These are phyloP conservation scores for Abrostola tripartita DNA, from an alignment of 2,888 invertebrate genomes.

Conservation along the genomic window DNA sequence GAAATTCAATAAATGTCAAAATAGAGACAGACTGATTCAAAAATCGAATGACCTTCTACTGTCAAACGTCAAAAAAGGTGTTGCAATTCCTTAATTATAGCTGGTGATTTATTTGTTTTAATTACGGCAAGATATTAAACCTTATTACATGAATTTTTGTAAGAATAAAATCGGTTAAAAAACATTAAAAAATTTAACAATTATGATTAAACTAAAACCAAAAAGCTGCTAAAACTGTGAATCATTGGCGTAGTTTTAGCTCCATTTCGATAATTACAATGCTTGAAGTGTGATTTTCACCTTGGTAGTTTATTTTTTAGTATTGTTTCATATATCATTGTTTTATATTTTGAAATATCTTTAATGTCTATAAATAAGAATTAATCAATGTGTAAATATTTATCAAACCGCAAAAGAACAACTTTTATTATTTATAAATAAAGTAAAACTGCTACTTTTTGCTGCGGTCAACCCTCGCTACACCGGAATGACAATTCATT, in stretches of 20 bases:
- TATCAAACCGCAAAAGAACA: too few relatives aligned
- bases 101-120: background rate
- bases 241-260: too few relatives aligned
- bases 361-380: too few relatives aligned
- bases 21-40: conserved; percentile 21
- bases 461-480: conserved; percentile 4
- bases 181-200: background rate
- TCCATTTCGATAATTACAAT: too few relatives aligned
- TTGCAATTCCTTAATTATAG: background rate
- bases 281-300: too few relatives aligned
- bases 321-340: too few relatives aligned
- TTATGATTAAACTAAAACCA: too few relatives aligned
- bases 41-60: conserved; percentile 34
- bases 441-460: background rate
- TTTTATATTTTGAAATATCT: too few relatives aligned
- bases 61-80: background rate
- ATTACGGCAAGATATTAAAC: background rate
- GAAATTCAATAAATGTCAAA: conserved; percentile 41
- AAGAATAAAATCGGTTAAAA: background rate
- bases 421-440: background rate
- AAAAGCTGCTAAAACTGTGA: too few relatives aligned
- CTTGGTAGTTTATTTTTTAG: too few relatives aligned
- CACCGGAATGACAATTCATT: conserved; percentile 80
- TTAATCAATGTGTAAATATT: too few relatives aligned
- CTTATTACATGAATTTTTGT: background rate